phyloP scores from a whole-genome alignment of 2,113 vertebrate genomes.

The Zingel zingel region DNA sequence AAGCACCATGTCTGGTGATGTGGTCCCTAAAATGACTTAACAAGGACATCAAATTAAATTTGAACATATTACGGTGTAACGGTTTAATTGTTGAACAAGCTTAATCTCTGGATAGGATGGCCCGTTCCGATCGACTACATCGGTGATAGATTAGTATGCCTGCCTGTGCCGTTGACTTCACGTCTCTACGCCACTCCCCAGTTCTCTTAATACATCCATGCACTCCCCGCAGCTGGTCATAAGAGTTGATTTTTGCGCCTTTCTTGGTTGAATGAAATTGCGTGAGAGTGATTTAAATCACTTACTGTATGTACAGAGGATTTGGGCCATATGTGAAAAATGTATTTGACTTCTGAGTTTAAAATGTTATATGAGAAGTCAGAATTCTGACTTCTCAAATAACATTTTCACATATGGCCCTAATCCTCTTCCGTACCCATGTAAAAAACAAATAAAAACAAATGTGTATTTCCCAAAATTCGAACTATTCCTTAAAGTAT shows the following conservation, averaged over 20 bases:
- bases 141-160: slow-evolving; percentile 13
- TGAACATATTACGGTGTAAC: fast-evolving
- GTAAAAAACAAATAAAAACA: too few relatives aligned
- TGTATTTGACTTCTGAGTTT: too few relatives aligned
- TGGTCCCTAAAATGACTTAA: fast-evolving
- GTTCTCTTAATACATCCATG: too few relatives aligned
- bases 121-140: slow-evolving; percentile 3
- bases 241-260: too few relatives aligned
- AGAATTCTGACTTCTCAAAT: too few relatives aligned
- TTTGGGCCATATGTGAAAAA: too few relatives aligned
- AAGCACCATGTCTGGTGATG: neutral
- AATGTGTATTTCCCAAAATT: neutral
- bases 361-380: too few relatives aligned
- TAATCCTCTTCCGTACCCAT: too few relatives aligned
- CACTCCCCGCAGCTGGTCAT: neutral
- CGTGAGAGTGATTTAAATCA: too few relatives aligned
- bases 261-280: too few relatives aligned
- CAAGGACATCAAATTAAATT: neutral
- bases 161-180: neutral
- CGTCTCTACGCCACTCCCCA: neutral
- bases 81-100: neutral
- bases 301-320: too few relatives aligned
- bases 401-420: too few relatives aligned
- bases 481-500: neutral
- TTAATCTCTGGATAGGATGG: neutral